Evolutionary conservation across 1,140 invertebrate genomes (phyloP), one percentile per base, ranked within the genome.

Genomic region (Eciton burchellii): DNA sequence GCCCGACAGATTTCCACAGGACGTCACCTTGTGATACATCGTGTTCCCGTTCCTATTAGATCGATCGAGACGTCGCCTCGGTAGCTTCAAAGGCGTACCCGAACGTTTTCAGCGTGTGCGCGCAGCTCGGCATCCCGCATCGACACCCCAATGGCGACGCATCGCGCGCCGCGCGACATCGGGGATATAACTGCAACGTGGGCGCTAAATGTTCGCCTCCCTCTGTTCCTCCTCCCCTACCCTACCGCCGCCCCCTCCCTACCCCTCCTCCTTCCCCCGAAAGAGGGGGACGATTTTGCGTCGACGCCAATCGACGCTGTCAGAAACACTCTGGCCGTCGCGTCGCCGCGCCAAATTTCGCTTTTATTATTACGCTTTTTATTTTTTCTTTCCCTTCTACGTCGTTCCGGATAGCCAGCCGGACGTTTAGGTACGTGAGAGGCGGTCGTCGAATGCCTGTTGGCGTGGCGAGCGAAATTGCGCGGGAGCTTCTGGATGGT

Each of bases 11-110:
- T 70, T 70, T 79, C 52, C 74, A 79, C 74, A 16, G 63, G 45
- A 70, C 63, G 63, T 79, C 74, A 79, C 74, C 63, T 79, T 79
- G 74, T 68, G 74, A 79, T 70, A 79, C 74, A 79, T 70, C 74
- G 63, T 16, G 63, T 79, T n/a, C 21, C 52, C 63, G 49, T 79
- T 70, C 35, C 74, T 56, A 79, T 70, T 57, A 79, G 63, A 79
- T 79, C 74, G 74, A 79, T 68, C 74, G 74, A 57, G 74, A 68
- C 29, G 49, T 29, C 62, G 63, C 63, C 24, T 79, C 63, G 74
- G 35, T 45, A 49, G 24, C 54, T 79, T 79, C 74, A 68, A 79
- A 79, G 74, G 66, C 74, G 68, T 68, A 8, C 41, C 43, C 8
- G 49, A 63, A 49, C 74, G 19, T 79, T 79, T 79, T 79, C 74